Base-by-base conservation (phyloP, 92 coral and sea anemone genomes). In the Chrysogorgia sp. region DNA sequence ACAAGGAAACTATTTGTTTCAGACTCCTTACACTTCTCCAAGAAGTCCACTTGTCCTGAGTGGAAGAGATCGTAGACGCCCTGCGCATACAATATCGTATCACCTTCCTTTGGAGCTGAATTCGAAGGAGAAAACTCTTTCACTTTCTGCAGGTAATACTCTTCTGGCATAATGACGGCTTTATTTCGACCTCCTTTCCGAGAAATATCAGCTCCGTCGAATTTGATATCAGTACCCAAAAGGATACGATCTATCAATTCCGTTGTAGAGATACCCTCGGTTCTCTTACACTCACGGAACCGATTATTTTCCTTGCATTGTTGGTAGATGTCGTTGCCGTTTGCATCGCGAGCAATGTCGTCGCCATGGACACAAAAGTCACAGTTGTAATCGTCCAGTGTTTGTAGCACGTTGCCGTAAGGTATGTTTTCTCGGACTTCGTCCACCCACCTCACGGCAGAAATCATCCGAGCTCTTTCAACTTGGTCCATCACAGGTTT, bases 351-450 rank as follows among this genome's bases (percentile, higher is more conserved):
- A 0, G 98, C 92, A 69, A 94, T 94, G 82, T 94, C 98, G 80
- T 94, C 98, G 3, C 98, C 98, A 50, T 94, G 98, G 40, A 94
- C 98, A 81, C 98, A 94, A 72, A 89, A 94, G 12, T 94, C 97
- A 33, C 94, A 84, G 58, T 86, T 81, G 89, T 89, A 58, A 19
- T 83, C 68, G 52, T 89, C 96, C 49, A 94, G 90, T 0, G 97
- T 94, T 65, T 91, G 88, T 7, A 94, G 63, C 0, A 91, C 86
- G 23, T 96, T 94, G 20, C 90, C 89, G 40, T 94, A 94, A 20
- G 98, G 98, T 23, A 93, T 89, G 20, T 63, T 90, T 77, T 91
- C 91, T 17, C 87, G 86, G 12, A 94, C 83, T 81, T 94, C 97
- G 72, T 94, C 98, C 13, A 94, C 98, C 98, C 98, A 94, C 63